phyloP scores from a whole-genome alignment of 1,140 invertebrate genomes.

The Drosophila athabasca region DNA sequence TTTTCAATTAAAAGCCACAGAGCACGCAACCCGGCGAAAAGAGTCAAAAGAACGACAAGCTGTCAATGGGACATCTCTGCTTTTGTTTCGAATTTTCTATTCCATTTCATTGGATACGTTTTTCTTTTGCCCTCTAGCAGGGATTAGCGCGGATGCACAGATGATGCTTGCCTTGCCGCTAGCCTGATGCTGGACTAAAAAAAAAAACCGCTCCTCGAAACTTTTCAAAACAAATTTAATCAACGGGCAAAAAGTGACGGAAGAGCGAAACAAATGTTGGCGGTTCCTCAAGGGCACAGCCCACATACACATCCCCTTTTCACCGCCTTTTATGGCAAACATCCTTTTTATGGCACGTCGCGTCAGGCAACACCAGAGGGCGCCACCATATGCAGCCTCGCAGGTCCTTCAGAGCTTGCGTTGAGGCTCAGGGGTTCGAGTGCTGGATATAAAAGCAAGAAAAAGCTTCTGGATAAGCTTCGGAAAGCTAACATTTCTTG shows the following conservation, averaged over 20 bases:
- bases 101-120: neutral
- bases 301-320: no score
- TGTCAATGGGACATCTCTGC: neutral
- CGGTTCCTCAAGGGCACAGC: neutral
- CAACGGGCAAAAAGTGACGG: slow-evolving; percentile 11
- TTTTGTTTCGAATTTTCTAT: slow-evolving; percentile 19
- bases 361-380: slow-evolving; percentile 24
- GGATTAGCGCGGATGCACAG: slow-evolving; percentile 26
- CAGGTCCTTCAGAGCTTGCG: slow-evolving; percentile 21
- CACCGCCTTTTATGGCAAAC: slow-evolving; percentile 41
- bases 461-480: slow-evolving; percentile 22
- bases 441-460: slow-evolving; percentile 10
- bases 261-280: slow-evolving; percentile 7
- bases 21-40: slow-evolving; percentile 2
- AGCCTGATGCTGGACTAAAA: slow-evolving; percentile 2
- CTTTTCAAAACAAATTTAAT: slow-evolving; percentile 21
- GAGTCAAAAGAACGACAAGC: slow-evolving; percentile 4
- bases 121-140: neutral
- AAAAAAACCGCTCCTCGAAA: slow-evolving; percentile 3
- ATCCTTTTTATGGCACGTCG: slow-evolving; percentile 39
- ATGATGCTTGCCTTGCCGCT: neutral
- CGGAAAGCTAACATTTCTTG: neutral
- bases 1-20: slow-evolving; percentile 64
- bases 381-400: slow-evolving; percentile 17
- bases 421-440: slow-evolving; percentile 16